Evolutionary conservation across 2,113 vertebrate species (phyloP).

Genomic region (Pituophis catenifer): DNA sequence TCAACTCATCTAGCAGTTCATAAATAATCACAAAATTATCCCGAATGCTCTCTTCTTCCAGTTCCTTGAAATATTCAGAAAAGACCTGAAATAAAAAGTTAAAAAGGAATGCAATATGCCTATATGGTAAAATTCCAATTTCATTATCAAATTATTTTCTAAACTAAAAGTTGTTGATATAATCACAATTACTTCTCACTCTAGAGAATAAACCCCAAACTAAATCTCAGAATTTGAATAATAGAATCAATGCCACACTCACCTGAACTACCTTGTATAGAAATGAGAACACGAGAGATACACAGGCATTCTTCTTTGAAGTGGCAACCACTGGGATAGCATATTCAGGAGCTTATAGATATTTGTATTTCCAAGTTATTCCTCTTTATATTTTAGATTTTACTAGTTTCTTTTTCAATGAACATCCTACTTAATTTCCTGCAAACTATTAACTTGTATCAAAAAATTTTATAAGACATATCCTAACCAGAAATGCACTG

Average conservation of each 20-base stretch:
- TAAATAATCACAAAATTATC: constrained; percentile 99
- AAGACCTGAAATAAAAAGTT: constrained; percentile 79
- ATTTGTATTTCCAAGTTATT: background rate
- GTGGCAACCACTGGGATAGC: constrained; percentile 87
- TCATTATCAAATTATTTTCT: background rate
- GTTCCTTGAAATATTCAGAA: constrained; percentile 97
- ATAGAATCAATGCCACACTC: constrained; percentile 29
- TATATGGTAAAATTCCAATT: background rate
- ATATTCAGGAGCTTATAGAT: constrained; percentile 66
- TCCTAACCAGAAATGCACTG: background rate
- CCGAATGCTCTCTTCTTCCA: constrained; percentile 98
- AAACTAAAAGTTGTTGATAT: background rate
- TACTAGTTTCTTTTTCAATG: background rate
- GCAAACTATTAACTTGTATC: background rate
- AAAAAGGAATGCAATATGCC: background rate
- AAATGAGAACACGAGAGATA: constrained; percentile 96
- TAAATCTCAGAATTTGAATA: background rate
- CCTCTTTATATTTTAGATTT: background rate
- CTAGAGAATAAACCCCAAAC: background rate
- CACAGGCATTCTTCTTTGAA: constrained; percentile 96
- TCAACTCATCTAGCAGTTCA: constrained; percentile 95
- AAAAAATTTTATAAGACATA: background rate
- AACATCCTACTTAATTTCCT: background rate
- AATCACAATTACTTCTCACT: background rate
- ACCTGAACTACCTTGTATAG: constrained; percentile 98